Conservation (phyloP, 2,113 vertebrate species). For the Eurystomus gularis region DNA sequence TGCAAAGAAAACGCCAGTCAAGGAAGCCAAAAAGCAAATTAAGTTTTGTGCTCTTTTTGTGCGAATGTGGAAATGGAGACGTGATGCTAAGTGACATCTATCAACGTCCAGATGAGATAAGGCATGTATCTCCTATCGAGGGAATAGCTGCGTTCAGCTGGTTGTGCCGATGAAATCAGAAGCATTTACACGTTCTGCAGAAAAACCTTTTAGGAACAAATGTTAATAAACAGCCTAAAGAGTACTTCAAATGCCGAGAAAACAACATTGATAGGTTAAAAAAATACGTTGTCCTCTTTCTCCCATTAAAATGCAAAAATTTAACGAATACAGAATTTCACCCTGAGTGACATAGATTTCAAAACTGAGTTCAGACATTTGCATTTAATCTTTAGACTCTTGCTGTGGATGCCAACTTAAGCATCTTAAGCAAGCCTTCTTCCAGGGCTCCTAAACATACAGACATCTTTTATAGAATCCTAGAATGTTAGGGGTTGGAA, state of each 20-base stretch:
- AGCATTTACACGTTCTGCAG: background rate
- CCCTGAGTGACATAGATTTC: background rate
- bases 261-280: background rate
- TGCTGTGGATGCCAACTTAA: background rate
- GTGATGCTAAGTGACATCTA: constrained; percentile 18
- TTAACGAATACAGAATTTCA: background rate
- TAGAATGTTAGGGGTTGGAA: too few relatives aligned
- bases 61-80: background rate
- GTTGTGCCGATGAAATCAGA: background rate
- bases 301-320: background rate
- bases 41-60: background rate
- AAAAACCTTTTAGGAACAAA: background rate
- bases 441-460: background rate
- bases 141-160: background rate
- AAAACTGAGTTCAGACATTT: background rate
- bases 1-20: background rate
- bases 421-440: background rate
- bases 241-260: background rate
- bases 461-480: too few relatives aligned
- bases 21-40: background rate
- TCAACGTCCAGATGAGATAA: background rate
- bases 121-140: background rate
- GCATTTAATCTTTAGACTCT: background rate
- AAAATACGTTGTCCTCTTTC: background rate
- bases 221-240: background rate